Conservation (phyloP, 1,140 invertebrate genomes). For the Drosophila suzukii region DNA sequence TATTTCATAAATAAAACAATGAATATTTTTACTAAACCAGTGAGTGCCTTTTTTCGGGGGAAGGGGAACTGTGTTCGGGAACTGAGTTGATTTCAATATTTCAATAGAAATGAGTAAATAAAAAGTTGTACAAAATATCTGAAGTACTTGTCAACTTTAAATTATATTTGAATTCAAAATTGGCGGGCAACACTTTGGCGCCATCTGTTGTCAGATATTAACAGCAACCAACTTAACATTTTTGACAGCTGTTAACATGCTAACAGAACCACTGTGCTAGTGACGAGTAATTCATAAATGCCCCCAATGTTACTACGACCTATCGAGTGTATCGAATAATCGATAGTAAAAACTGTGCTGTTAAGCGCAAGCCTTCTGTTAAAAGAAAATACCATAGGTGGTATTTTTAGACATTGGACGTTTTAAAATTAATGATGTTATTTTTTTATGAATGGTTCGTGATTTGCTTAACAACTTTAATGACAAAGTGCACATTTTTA, state of each 20-base stretch:
- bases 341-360: neutral
- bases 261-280: neutral
- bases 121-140: slow-evolving; percentile 12
- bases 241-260: neutral
- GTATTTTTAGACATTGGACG: neutral
- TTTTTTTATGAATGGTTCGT: too few species aligned
- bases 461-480: too few species aligned
- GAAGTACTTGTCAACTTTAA: neutral
- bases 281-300: too few species aligned
- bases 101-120: neutral
- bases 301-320: neutral
- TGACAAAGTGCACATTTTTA: too few species aligned
- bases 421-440: too few species aligned
- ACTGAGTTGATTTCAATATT: too few species aligned
- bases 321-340: neutral
- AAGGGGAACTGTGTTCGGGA: too few species aligned
- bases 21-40: slow-evolving; percentile 63
- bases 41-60: neutral
- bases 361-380: neutral
- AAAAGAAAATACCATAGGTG: neutral
- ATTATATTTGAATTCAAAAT: neutral
- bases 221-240: neutral
- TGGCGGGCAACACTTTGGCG: neutral
- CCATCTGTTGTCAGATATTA: neutral
- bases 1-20: slow-evolving; percentile 81